phyloP scores from a whole-genome alignment of 2,888 invertebrate species.

The Trachelus troglodyta region DNA sequence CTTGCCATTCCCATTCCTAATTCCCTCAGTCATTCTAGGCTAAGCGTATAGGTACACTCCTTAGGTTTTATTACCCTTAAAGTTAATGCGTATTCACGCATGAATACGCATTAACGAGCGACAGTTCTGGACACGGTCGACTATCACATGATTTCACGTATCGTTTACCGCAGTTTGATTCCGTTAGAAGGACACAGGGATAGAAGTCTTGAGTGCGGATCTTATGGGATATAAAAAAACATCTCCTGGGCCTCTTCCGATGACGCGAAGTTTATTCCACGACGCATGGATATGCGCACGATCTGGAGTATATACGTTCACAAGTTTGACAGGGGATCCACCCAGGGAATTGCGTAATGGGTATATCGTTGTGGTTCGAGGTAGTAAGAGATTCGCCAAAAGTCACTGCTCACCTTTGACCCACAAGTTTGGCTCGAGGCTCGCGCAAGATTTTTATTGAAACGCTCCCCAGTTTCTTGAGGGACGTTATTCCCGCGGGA shows the following conservation, averaged over 20 bases:
- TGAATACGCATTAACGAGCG: background rate
- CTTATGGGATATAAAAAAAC: background rate
- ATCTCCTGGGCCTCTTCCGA: background rate
- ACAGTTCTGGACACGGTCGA: background rate
- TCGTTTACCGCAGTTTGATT: background rate
- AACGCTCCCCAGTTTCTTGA: background rate
- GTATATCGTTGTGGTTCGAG: background rate
- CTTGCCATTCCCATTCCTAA: background rate
- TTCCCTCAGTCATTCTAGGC: background rate
- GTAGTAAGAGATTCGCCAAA: no score
- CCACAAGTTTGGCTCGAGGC: background rate
- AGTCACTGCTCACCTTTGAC: background rate
- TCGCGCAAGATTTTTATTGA: background rate
- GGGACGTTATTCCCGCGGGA: background rate
- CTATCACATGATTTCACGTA: background rate
- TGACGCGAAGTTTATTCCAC: background rate
- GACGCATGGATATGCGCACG: background rate
- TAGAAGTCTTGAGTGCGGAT: background rate
- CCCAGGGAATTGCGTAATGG: background rate
- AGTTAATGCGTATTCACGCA: background rate
- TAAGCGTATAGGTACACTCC: no score
- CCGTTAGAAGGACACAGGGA: background rate
- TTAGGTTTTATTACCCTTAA: background rate
- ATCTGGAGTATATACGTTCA: background rate
- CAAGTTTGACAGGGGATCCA: background rate